Percentiles rank a stretch among this genome's conserved stretches.
Conservation (phyloP, 1,140 invertebrate genomes). For the Episyrphus balteatus region DNA sequence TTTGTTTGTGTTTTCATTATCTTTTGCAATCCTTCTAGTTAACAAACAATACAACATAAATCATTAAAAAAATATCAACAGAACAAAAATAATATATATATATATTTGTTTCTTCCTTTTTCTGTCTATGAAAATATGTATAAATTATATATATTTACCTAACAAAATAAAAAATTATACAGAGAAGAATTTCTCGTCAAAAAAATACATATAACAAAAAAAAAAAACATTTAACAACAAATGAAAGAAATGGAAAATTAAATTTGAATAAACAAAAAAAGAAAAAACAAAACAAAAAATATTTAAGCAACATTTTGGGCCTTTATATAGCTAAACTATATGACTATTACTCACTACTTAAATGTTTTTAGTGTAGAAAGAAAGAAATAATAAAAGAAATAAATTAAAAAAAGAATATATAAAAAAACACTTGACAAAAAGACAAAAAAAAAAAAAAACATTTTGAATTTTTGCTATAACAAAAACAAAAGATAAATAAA, state of each 20-base stretch:
- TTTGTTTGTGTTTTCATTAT: too few species aligned
- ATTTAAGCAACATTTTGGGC: conserved; percentile 1
- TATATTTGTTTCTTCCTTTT: conserved; percentile 4
- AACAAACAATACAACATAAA: conserved; percentile 6
- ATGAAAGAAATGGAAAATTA: neutral
- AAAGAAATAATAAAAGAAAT: neutral
- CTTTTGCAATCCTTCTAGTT: too few species aligned
- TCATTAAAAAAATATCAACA: conserved; percentile 14
- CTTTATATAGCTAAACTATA: too few species aligned
- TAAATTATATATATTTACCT: conserved; percentile 32
- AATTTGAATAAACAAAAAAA: neutral
- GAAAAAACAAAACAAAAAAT: conserved; percentile 18
- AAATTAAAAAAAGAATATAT: conserved; percentile 9
- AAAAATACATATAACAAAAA: neutral
- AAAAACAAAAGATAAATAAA: neutral
- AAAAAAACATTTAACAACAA: neutral
- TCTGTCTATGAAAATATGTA: conserved; percentile 8
- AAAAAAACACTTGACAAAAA: conserved; percentile 1
- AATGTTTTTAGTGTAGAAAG: neutral
- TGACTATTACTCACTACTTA: neutral
- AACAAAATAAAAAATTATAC: conserved; percentile 2
- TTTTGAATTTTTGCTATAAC: too few species aligned
- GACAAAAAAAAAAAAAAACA: too few species aligned
- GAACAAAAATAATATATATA: conserved; percentile 14
- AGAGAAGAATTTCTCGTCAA: conserved; percentile 23